Base-by-base conservation (phyloP, 2,113 vertebrate genomes). In the Chinchilla lanigera region DNA sequence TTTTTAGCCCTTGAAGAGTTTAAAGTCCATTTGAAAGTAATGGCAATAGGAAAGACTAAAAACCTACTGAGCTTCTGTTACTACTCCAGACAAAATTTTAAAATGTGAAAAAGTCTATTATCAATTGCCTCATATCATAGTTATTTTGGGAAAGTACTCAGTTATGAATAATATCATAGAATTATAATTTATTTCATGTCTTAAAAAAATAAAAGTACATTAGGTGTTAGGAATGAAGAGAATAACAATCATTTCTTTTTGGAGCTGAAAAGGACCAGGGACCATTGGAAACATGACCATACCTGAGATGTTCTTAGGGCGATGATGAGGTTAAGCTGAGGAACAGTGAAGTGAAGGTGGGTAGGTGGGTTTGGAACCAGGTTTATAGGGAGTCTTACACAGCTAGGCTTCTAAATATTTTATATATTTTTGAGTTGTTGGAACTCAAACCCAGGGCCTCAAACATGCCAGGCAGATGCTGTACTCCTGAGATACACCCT, bases 1-100 rank as follows among this genome's bases (percentile, higher is more conserved):
- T 82, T 95, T 67, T 69, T 47, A 89, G 84, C 16, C 30, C 35
- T 92, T 63, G 63, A 91, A 50, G 77, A 94, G 19, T 61, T 95
- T 86, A 58, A 8, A 38, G 61, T 86, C 77, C 17, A 87, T 41
- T 52, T 84, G 52, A 47, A 71, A 78, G 54, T 63, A 52, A 80
- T 20, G 35, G 19, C 44, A 85, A 30, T 30, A 75, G 69, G 24
- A 92, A 96, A 38, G 44, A 94, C 52, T 84, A 41, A 95, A 50
- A 41, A 80, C 28, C n/a, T 75, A 2, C 5, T 78, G 80, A 73
- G 6, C 47, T 28, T 89, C 50, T 92, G 5, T 86, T 93, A 86
- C 73, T 56, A 90, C 65, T 41, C 47, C n/a, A 83, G 52, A 44
- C 26, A 84, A 41, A 44, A 63, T 73, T 96, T 75, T 86, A 67